These are phyloP conservation scores for Cheilosia soror DNA, from an alignment of 2,888 invertebrate genomes.

Conservation along the genomic window DNA sequence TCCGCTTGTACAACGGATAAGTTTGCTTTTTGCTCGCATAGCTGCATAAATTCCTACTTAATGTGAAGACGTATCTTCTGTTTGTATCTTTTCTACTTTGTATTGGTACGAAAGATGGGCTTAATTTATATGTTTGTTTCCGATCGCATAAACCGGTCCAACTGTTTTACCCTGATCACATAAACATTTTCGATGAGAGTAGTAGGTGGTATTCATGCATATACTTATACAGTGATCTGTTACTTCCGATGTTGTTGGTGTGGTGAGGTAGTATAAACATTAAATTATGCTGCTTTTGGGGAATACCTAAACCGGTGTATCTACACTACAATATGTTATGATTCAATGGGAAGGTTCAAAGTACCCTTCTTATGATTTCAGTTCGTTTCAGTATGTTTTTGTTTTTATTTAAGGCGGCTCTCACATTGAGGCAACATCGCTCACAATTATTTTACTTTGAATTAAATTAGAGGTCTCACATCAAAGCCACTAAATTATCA, in stretches of 20 bases:
- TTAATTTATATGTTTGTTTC: slow-evolving; percentile 14
- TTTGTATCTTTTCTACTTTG: slow-evolving; percentile 7
- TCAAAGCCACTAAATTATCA: too few species aligned
- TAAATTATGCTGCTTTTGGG: background rate
- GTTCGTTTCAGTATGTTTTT: background rate
- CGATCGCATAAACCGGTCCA: slow-evolving; percentile 8
- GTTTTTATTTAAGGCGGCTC: background rate
- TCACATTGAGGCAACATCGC: too few species aligned
- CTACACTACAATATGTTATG: background rate
- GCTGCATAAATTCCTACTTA: slow-evolving; percentile 28
- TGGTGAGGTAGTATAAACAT: background rate
- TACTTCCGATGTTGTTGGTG: background rate
- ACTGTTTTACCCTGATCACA: background rate
- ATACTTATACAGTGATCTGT: background rate
- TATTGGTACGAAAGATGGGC: background rate
- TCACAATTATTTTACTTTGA: too few species aligned
- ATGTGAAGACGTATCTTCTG: slow-evolving; percentile 14
- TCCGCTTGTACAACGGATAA: slow-evolving; percentile 3
- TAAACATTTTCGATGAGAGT: too few species aligned
- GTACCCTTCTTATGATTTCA: background rate
- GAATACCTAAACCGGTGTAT: background rate
- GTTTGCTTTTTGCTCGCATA: slow-evolving; percentile 23
- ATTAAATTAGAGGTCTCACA: too few species aligned
- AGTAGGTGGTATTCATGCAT: too few species aligned
- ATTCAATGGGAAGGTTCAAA: background rate